Conservation (phyloP, 2,113 vertebrate genomes). For the Sinocyclocheilus anophthalmus region DNA sequence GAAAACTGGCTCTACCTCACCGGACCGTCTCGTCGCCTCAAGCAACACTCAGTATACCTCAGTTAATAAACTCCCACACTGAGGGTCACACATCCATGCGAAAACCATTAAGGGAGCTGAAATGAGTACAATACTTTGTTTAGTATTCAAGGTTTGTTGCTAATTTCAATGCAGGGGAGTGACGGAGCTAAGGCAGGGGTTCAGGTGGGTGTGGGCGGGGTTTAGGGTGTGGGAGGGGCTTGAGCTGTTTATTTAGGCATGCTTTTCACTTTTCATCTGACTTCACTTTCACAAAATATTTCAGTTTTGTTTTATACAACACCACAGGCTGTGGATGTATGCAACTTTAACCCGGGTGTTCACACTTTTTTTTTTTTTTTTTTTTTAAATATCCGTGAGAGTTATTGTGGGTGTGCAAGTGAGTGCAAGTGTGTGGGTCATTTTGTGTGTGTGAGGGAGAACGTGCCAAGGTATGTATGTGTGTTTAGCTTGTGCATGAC, state of each 20-base stretch:
- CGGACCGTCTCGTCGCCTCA: conserved; percentile 22
- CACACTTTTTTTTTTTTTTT: conserved; percentile 61
- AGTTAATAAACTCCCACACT: not conserved
- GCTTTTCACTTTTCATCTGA: conserved; percentile 72
- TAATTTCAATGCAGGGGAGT: conserved; percentile 21
- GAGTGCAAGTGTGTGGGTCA: conserved; percentile 43
- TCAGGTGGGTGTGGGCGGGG: conserved; percentile 13
- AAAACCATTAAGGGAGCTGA: not conserved
- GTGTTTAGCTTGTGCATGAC: conserved; percentile 53
- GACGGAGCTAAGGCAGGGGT: conserved; percentile 47
- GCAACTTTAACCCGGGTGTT: conserved; percentile 74
- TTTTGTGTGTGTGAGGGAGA: conserved; percentile 43
- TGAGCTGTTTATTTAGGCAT: conserved; percentile 71
- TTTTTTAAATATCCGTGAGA: conserved; percentile 60
- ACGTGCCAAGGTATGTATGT: conserved; percentile 49
- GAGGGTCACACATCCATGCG: no score
- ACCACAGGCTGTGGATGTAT: conserved; percentile 70
- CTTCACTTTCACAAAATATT: conserved; percentile 59
- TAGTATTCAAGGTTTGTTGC: not conserved
- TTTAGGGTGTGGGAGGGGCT: conserved; percentile 42
- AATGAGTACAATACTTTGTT: not conserved
- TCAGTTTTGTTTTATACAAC: conserved; percentile 71
- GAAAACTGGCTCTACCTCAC: conserved; percentile 58
- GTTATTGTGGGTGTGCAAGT: conserved; percentile 36
- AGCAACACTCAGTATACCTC: not conserved